phyloP scores from a whole-genome alignment of 2,113 vertebrate genomes.

The Catharus minimus region DNA sequence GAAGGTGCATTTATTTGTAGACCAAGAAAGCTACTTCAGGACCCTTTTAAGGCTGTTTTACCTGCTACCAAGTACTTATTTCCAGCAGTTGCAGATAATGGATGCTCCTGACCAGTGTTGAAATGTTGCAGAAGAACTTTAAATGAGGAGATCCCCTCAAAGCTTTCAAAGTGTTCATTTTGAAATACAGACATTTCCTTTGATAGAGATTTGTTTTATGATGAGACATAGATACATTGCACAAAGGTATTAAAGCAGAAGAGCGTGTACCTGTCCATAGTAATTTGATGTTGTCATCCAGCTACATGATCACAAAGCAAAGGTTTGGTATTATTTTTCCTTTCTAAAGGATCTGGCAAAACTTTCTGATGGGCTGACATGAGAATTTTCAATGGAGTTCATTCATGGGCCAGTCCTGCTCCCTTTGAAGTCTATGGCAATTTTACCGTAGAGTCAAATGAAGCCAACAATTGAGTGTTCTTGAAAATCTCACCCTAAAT shows the following conservation, averaged over 20 bases:
- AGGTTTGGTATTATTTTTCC: not conserved
- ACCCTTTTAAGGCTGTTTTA: not conserved
- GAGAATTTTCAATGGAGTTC: not conserved
- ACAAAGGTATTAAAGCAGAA: not conserved
- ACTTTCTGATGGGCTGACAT: not conserved
- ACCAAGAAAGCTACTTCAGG: not conserved
- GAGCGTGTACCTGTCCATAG: not conserved
- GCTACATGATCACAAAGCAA: not conserved
- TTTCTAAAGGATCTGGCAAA: not conserved
- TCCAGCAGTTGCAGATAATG: not conserved
- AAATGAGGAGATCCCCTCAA: not conserved
- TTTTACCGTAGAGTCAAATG: not conserved
- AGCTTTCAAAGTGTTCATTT: not conserved
- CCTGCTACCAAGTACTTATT: not conserved
- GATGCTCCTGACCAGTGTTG: not conserved
- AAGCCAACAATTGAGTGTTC: not conserved
- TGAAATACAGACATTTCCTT: slow-evolving; percentile 1
- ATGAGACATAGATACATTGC: not conserved
- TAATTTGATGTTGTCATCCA: not conserved
- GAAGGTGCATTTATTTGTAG: not conserved
- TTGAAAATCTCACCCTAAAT: slow-evolving; percentile 43
- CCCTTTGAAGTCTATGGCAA: not conserved
- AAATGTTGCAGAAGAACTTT: not conserved
- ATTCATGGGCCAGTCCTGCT: not conserved
- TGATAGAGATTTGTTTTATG: slow-evolving; percentile 12